Conservation (phyloP, 2,888 invertebrate genomes). For the Philereme transversata region DNA sequence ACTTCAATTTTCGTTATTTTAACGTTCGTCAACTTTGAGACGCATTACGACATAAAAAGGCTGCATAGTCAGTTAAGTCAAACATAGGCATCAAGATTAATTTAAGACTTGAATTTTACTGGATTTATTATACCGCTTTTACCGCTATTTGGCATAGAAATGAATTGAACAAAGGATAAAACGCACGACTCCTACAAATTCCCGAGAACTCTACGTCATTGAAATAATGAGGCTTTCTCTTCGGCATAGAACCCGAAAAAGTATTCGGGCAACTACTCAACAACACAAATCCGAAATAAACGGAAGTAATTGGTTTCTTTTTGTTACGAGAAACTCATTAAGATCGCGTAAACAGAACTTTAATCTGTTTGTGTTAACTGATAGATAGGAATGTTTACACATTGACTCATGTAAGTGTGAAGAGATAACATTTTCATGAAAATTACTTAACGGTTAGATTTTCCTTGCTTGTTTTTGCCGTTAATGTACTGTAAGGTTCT, state of each 20-base stretch:
- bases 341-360: slow-evolving; percentile 35
- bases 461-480: background rate
- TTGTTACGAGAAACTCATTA: slow-evolving; percentile 36
- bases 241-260: slow-evolving; percentile 13
- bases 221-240: background rate
- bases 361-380: slow-evolving; percentile 35
- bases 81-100: too few species aligned
- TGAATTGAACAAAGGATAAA: too few species aligned
- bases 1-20: too few species aligned
- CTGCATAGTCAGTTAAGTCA: too few species aligned
- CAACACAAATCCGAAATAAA: slow-evolving; percentile 18
- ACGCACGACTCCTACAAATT: too few species aligned
- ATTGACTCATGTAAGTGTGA: slow-evolving; percentile 1
- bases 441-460: background rate
- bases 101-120: too few species aligned
- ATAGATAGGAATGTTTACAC: slow-evolving; percentile 31
- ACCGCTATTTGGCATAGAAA: too few species aligned
- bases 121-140: too few species aligned
- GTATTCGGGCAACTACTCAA: slow-evolving; percentile 10
- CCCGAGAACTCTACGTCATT: too few species aligned
- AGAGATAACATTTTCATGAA: background rate
- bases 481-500: background rate
- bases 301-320: slow-evolving; percentile 31
- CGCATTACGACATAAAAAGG: too few species aligned
- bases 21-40: too few species aligned